Evolutionary conservation across 2,113 vertebrate genomes (phyloP), one percentile per base, ranked within the genome.

Genomic region (Anthoscopus minutus): DNA sequence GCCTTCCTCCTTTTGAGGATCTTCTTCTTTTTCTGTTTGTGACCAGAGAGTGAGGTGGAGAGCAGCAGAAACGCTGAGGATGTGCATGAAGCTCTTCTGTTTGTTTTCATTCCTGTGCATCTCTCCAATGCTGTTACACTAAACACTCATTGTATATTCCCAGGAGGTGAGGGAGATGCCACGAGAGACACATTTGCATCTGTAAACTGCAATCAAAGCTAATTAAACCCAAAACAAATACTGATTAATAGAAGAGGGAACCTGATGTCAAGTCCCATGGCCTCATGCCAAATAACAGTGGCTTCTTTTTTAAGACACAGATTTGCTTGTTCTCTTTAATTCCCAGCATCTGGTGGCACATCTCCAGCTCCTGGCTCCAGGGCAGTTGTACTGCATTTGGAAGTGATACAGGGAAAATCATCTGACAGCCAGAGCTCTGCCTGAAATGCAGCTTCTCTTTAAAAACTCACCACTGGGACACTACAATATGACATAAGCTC

Each of bases 171-270:
- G 31, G 45, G 81, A 89, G 87, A 37, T 81, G 79, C 35, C 72
- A 76, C 16, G 73, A 84, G 86, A 97, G 86, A 88, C 42, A 64
- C 40, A 86, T 91, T 93, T 96, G 79, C 94, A 83, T 95, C 91
- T 93, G 88, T 92, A 93, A 94, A 61, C 79, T 81, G 81, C 88
- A 90, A 93, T 71, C 92, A 83, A 70, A 83, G 60, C 77, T 67
- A 85, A 93, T 96, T 80, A 95, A 94, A 93, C 37, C 67, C 42
- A 67, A 45, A 50, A 76, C 64, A 94, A 84, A 90, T 65, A 80
- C 79, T 78, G 84, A 92, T 81, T 94, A 86, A 51, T 58, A 62
- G 70, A 80, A 86, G 66, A 77, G 58, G 70, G 65, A 69, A 71
- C 38, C 28, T n/a, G 44, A 57, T 65, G 79, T 77, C 87, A 78